These are phyloP conservation scores for Thereva unica DNA, from an alignment of 2,888 invertebrate genomes.

Conservation along the genomic window DNA sequence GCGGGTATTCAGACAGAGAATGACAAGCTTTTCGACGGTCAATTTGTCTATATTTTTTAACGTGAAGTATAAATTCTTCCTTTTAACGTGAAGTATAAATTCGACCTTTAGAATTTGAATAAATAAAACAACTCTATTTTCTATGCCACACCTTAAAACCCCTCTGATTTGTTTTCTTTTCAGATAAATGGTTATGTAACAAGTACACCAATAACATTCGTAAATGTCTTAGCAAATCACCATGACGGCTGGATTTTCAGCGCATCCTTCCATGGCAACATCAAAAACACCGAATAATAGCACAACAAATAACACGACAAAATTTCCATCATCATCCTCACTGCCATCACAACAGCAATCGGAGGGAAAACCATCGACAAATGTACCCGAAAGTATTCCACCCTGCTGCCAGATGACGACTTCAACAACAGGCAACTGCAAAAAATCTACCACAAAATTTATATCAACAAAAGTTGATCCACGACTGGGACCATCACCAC, in stretches of 20 bases:
- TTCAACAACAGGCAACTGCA: constrained; percentile 43
- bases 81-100: too few species aligned
- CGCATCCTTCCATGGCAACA: constrained; percentile 54
- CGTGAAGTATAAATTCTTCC: too few species aligned
- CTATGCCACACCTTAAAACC: too few species aligned
- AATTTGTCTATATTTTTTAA: too few species aligned
- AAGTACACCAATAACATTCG: constrained; percentile 1
- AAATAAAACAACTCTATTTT: too few species aligned
- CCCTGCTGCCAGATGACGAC: constrained; percentile 40
- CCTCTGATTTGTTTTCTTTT: too few species aligned
- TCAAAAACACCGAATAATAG: constrained; percentile 38
- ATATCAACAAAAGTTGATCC: constrained; percentile 18
- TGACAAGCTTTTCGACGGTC: too few species aligned
- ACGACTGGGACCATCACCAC: constrained; percentile 53
- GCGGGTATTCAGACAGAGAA: too few species aligned
- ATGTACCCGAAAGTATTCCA: constrained; percentile 31
- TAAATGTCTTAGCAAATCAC: constrained; percentile 38
- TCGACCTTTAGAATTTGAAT: too few species aligned
- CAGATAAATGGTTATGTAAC: too few species aligned
- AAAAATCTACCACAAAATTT: constrained; percentile 41
- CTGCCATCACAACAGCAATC: constrained; percentile 26
- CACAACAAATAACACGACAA: constrained; percentile 41
- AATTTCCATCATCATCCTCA: constrained; percentile 41
- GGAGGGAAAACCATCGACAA: constrained; percentile 26
- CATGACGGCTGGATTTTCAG: constrained; percentile 53